phyloP scores from a whole-genome alignment of 2,797 vertebrate species.

The Todus mexicanus region DNA sequence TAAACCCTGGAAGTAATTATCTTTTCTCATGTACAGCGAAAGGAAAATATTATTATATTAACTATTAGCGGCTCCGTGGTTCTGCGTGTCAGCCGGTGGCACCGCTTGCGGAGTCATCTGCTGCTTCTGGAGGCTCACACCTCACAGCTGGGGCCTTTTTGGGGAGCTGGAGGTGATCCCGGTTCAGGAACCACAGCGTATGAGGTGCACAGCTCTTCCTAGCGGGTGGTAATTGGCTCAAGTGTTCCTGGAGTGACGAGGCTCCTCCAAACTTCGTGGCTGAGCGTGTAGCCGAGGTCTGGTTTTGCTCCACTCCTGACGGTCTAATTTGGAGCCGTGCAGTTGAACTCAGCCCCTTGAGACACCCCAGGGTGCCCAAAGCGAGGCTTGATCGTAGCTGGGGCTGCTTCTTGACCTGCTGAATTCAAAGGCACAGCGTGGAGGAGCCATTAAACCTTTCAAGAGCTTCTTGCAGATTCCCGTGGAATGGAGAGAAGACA shows the following conservation, averaged over 20 bases:
- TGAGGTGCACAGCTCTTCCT: neutral
- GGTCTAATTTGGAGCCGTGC: neutral
- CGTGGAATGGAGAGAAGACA: neutral
- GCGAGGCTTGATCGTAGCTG: neutral
- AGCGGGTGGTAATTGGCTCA: neutral
- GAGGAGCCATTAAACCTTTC: neutral
- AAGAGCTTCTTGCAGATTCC: neutral
- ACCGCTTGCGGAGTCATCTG: neutral
- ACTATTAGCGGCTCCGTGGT: neutral
- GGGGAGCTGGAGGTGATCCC: neutral
- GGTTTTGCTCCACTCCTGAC: neutral
- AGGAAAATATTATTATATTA: slow-evolving; percentile 59
- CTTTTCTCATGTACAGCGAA: slow-evolving; percentile 51
- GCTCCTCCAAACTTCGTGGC: neutral
- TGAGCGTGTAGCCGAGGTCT: neutral
- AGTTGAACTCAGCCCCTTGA: neutral
- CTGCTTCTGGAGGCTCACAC: neutral
- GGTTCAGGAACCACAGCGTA: accelerated
- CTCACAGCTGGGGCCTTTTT: neutral
- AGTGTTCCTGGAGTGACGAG: neutral
- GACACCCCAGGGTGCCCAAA: neutral
- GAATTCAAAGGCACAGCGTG: neutral
- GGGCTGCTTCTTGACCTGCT: neutral
- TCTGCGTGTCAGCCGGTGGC: neutral
- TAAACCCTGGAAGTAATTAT: slow-evolving; percentile 72